Evolutionary conservation across 2,797 vertebrate species (phyloP), one percentile per base, ranked within the genome.

Genomic region (Cryptoblepharus egeriae): DNA sequence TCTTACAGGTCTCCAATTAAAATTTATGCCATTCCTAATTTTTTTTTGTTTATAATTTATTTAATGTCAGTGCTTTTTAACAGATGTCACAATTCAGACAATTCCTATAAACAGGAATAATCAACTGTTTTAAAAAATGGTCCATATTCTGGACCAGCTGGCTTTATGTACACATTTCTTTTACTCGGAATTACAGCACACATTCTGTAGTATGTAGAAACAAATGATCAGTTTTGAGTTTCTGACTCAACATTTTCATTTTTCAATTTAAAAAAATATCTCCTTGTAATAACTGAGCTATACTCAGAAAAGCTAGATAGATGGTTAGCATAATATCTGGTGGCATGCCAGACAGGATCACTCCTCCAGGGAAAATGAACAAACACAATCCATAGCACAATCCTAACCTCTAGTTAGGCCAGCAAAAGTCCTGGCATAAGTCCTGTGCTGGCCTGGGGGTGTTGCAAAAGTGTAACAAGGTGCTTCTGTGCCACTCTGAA

Each of bases 21-120:
- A 86, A 89, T 75, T 2, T 74, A 68, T 79, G 37, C 1, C 37
- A 67, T 86, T 93, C 22, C 22, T 83, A 83, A 52, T 70, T 78
- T 58, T 88, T n/a, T 88, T 86, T 88, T 83, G 84, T 79, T 88
- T 82, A 28, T 84, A 80, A 87, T 92, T 92, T 92, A 91, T 93
- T 94, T 91, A 93, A 82, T 78, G 82, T 90, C 78, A 81, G 39
- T 89, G 5, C 75, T 88, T 95, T 92, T 93, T 92, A 93, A 81
- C 78, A 92, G 87, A 83, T 90, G 88, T 88, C 84, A 88, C 79
- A 89, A 84, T 78, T 88, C 80, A 92, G 61, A 64, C 71, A 89
- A 89, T 32, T 88, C 88, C 81, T 88, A 89, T 93, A 92, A 93
- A 89, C 89, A 93, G 81, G 74, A 85, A 81, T 85, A 87, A 80